Percentiles rank a stretch among this genome's conserved stretches.
These are phyloP conservation scores for Digitonthophagus gazella DNA, from an alignment of 2,888 invertebrate species.

Conservation along the genomic window DNA sequence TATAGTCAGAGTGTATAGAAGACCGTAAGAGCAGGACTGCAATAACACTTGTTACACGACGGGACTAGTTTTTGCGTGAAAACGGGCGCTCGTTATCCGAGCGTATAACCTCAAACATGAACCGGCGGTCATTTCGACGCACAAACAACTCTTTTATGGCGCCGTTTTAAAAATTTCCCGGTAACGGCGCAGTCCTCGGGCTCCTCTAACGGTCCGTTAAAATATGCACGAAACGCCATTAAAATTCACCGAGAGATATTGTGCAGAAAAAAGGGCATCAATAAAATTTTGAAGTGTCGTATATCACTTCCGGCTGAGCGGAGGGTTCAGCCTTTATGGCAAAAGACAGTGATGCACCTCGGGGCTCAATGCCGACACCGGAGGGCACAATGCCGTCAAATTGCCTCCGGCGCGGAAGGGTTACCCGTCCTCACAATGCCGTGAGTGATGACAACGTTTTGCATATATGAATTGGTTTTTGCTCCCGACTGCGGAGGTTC, in stretches of 20 bases:
- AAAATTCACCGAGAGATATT: conserved; percentile 22
- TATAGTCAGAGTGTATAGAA: background rate
- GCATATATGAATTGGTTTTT: conserved; percentile 27
- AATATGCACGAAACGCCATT: conserved; percentile 18
- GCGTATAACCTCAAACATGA: conserved; percentile 7
- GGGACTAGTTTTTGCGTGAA: conserved; percentile 25
- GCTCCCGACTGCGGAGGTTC: too few species aligned
- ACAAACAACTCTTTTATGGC: background rate
- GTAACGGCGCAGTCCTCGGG: background rate
- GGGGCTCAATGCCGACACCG: conserved; percentile 14
- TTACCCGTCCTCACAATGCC: conserved; percentile 33
- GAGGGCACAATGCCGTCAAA: conserved; percentile 43
- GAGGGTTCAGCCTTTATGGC: conserved; percentile 11
- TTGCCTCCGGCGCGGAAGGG: conserved; percentile 45
- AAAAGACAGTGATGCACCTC: conserved; percentile 25
- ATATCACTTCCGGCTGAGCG: conserved; percentile 26
- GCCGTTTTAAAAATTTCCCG: conserved; percentile 1
- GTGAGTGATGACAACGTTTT: conserved; percentile 45
- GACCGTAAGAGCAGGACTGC: conserved; percentile 18
- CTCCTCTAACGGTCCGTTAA: conserved; percentile 3
- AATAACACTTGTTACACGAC: conserved; percentile 27
- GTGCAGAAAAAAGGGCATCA: conserved; percentile 24
- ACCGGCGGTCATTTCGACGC: background rate
- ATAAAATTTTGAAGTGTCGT: conserved; percentile 29
- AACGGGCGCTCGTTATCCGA: conserved; percentile 5